Base-by-base conservation (phyloP, 2,888 invertebrate species). In the Microlaimidae sp. region DNA sequence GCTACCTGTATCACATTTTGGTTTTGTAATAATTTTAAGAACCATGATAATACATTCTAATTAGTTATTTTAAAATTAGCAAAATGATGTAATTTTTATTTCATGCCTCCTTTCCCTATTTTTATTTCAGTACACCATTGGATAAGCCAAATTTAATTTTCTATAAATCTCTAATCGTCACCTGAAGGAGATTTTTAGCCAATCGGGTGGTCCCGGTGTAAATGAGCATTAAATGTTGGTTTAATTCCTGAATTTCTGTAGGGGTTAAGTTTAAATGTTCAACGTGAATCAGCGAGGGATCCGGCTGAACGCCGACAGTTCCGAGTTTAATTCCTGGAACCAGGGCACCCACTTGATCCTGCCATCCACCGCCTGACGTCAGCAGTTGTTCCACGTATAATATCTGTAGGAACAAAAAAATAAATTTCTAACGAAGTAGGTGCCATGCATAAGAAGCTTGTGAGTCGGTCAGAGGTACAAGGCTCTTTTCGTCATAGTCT, bases 331-430 rank as follows among this genome's bases (percentile, higher is more conserved):
- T 58, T 1, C 76, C 76, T 1, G 71, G 71, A 32, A 66, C 62
- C 13, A 77, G 60, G 1, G 75, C 76, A 21, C 76, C 76, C 1
- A 76, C 71, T 63, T 75, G 75, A 62, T 77, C 77, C 64, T 77
- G 77, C 77, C 77, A 78, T 1, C 77, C 77, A 1, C 77, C 77
- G 2, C 77, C 77, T 5, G 76, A 75, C 2, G 76, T 77, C 60
- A 77, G 62, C 59, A 76, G 60, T 61, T 77, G 76, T 58, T 77
- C 77, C 27, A 76, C 65, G 57, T 71, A 69, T 17, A 76, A 61
- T 2, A 76, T 75, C 75, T 75, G 58, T 7, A 32, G 32, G 17
- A 32, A 7, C 13, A 25, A 51, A 51, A 49, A 50, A 3, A 10
- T 13, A 10, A 23, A 26, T 49, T 48, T 51, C 23, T 52, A 28